A percentile compares a stretch with the other conserved stretches of the same genome.
phyloP scores from a whole-genome alignment of 2,113 vertebrate species.

The Alexandromys fortis region DNA sequence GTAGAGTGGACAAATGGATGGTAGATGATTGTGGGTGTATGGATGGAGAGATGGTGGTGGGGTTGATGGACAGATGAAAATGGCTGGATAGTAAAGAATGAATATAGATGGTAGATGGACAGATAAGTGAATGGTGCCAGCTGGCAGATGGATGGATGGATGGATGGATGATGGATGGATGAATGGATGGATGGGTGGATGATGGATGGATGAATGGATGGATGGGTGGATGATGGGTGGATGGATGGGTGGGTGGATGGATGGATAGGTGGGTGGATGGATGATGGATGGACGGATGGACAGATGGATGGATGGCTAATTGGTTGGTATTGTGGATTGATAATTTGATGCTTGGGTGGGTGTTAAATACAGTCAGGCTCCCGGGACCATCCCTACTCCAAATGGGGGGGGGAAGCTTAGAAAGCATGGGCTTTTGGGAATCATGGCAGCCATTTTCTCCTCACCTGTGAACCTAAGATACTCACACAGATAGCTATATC shows the following conservation, averaged over 20 bases:
- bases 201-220: background rate
- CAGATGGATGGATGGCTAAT: background rate
- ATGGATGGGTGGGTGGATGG: too few species aligned
- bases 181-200: too few species aligned
- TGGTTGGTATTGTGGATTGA: background rate
- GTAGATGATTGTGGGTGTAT: too few species aligned
- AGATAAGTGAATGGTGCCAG: background rate
- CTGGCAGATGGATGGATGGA: background rate
- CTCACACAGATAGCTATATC: background rate
- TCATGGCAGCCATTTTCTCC: background rate
- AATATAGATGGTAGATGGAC: too few species aligned
- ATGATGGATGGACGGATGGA: too few species aligned
- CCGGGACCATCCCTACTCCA: too few species aligned
- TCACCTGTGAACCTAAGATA: background rate
- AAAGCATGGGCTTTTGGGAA: background rate
- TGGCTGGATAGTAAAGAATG: background rate
- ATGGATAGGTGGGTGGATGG: too few species aligned
- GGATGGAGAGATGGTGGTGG: too few species aligned
- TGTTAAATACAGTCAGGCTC: background rate
- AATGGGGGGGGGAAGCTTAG: background rate
- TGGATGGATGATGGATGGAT: too few species aligned
- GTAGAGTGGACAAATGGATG: background rate
- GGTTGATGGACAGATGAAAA: background rate
- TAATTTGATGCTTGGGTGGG: background rate
- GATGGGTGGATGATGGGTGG: too few species aligned